phyloP scores from a whole-genome alignment of 2,113 vertebrate species.

The Castor canadensis region DNA sequence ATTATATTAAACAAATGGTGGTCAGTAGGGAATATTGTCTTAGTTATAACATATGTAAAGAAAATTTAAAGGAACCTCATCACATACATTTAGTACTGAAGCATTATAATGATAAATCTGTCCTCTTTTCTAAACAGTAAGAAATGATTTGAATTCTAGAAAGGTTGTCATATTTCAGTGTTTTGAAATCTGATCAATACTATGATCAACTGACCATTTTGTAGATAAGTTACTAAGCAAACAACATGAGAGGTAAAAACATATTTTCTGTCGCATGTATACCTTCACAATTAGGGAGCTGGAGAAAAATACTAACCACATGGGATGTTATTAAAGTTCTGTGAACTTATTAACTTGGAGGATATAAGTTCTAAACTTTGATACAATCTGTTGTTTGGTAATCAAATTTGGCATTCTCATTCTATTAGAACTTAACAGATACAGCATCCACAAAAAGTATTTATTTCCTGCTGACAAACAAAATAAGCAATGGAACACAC shows the following conservation, averaged over 20 bases:
- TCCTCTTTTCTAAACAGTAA: not conserved
- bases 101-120: not conserved
- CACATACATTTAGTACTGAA: not conserved
- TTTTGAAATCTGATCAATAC: not conserved
- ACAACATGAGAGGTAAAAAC: not conserved
- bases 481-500: not conserved
- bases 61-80: not conserved
- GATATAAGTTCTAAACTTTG: not conserved
- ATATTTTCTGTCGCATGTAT: not conserved
- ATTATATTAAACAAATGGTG: not conserved
- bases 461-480: not conserved
- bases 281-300: not conserved
- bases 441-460: not conserved
- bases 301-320: not conserved
- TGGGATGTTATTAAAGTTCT: not conserved
- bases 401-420: not conserved
- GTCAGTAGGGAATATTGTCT: not conserved
- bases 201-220: not conserved
- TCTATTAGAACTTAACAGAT: conserved; percentile 6
- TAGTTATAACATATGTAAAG: not conserved
- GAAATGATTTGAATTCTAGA: not conserved
- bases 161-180: too few species aligned
- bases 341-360: not conserved
- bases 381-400: not conserved
- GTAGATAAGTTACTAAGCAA: not conserved